Base-by-base conservation (phyloP, 2,888 invertebrate species). In the Chloroclystis v-ata region DNA sequence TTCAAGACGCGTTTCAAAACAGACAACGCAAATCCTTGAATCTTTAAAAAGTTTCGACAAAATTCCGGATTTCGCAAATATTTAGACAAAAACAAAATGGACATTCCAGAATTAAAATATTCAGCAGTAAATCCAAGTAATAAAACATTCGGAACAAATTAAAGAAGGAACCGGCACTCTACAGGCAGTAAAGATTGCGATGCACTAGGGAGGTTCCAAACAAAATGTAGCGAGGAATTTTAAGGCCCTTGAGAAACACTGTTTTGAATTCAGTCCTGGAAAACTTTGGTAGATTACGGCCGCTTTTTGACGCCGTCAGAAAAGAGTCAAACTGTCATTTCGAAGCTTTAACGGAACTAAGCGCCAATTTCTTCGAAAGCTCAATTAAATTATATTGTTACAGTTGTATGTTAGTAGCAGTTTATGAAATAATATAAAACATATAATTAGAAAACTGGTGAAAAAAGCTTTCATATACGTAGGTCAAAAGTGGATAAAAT, bases 101-200 rank as follows among this genome's bases (percentile, higher is more conserved):
- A 37, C 33, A 30, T 30, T 26, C 29, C 26, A n/a, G 38, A 28
- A 42, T 47, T 51, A 38, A 47, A 42, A 44, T 44, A 52, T 52
- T 45, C 44, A 47, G 47, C 44, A 44, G 42, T 50, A 50, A 50
- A 50, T 50, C 43, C 40, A 30, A 42, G 44, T 41, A 44, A 47
- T 52, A 52, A 52, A 52, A 44, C 47, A 47, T 47, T 52, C 41
- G 44, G 33, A 52, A 47, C 51, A 52, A 52, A 51, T 50, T 50
- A 50, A 50, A 50, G 46, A 50, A 43, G 44, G 28, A 37, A 46
- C 35, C 32, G 35, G 39, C 39, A 37, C 14, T 33, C 32, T 14
- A 4, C 5, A 5, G 32, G 32, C 14, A 16, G 46, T 50, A 40
- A 50, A 50, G 46, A 50, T 50, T 50, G 50, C 13, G 43, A 50